These are phyloP conservation scores for Dasypogon diadema DNA, from an alignment of 2,888 invertebrate genomes.

Conservation along the genomic window DNA sequence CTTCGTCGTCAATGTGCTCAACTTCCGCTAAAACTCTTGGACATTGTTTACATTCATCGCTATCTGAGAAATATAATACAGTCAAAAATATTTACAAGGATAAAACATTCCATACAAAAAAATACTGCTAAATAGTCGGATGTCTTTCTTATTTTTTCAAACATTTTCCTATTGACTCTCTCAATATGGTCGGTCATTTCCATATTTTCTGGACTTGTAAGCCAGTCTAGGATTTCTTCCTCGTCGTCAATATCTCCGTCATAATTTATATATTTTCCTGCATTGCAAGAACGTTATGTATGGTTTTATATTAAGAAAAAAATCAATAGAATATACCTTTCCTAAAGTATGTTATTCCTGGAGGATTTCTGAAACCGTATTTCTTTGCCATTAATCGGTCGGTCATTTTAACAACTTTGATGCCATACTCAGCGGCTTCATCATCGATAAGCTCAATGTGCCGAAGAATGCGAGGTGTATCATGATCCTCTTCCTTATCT, in stretches of 20 bases:
- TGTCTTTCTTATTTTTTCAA: constrained; percentile 87
- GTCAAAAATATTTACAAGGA: too few relatives aligned
- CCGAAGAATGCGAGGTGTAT: constrained; percentile 82
- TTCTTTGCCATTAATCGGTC: constrained; percentile 94
- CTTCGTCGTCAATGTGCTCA: constrained; percentile 94
- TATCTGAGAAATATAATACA: constrained; percentile 73
- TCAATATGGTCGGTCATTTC: constrained; percentile 93
- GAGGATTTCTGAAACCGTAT: constrained; percentile 89
- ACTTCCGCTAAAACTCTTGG: constrained; percentile 87
- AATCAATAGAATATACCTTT: too few relatives aligned
- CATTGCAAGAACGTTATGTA: too few relatives aligned
- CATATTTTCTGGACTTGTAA: constrained; percentile 94
- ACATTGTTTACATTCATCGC: constrained; percentile 95
- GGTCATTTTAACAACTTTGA: constrained; percentile 88
- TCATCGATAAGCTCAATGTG: constrained; percentile 92
- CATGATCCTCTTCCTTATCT: constrained; percentile 87
- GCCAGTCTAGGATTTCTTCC: constrained; percentile 88
- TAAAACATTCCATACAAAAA: constrained; percentile 90
- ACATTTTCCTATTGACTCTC: constrained; percentile 92
- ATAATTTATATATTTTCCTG: constrained; percentile 85
- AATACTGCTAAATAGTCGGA: constrained; percentile 93
- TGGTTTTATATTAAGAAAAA: neutral
- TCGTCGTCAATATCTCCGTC: constrained; percentile 94
- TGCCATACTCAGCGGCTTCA: constrained; percentile 91
- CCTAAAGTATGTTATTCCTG: constrained; percentile 91